Evolutionary conservation across 2,797 vertebrate species (phyloP).

Genomic region (Geotrypetes seraphini): DNA sequence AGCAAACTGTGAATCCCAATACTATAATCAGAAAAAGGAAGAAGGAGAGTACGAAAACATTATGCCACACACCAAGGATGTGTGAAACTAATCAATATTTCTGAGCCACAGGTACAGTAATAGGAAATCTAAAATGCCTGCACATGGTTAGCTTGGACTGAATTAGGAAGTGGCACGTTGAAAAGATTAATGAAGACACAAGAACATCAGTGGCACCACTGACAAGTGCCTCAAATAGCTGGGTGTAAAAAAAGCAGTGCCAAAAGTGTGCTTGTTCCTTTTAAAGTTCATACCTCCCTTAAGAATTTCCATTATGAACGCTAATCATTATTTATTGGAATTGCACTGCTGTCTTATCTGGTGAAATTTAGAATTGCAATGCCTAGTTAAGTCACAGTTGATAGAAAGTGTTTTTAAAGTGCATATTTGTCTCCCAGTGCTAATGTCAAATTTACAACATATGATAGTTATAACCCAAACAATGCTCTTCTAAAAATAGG

Average conservation of each 20-base stretch:
- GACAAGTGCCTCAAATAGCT: constrained; percentile 24
- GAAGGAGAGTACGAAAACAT: no score
- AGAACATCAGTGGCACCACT: constrained; percentile 40
- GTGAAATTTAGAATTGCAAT: background rate
- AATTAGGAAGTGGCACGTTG: constrained; percentile 43
- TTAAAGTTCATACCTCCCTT: background rate
- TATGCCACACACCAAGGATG: constrained; percentile 54
- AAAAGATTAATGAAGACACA: constrained; percentile 64
- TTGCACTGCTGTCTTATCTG: background rate
- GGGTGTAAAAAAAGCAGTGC: constrained; percentile 8
- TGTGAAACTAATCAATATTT: constrained; percentile 62
- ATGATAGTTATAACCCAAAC: no score
- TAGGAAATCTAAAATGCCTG: constrained; percentile 48
- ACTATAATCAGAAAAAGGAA: no score
- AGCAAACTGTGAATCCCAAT: no score
- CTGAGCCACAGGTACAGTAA: constrained; percentile 46
- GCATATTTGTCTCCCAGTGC: no score
- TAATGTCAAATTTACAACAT: no score
- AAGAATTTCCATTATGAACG: background rate
- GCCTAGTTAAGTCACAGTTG: background rate
- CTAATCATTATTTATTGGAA: background rate
- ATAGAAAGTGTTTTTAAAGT: no score
- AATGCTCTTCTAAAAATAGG: background rate
- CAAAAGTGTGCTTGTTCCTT: constrained; percentile 8
- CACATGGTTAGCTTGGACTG: constrained; percentile 36